Base-by-base conservation (phyloP, 2,888 invertebrate species). In the Crocallis elinguaria region DNA sequence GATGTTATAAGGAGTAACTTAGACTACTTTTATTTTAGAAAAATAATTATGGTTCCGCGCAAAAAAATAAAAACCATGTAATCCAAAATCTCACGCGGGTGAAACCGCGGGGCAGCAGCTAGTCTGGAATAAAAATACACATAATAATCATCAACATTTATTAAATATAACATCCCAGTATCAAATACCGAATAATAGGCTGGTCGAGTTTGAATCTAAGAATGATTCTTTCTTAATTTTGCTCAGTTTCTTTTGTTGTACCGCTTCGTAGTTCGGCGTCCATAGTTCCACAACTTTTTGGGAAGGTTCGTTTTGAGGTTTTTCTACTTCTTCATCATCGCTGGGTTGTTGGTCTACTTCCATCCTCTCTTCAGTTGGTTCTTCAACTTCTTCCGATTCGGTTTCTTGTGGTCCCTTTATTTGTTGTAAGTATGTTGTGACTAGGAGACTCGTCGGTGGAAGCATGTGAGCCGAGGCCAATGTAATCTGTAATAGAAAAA, bases 391-490 rank as follows among this genome's bases (percentile, higher is more conserved):
- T 50, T 77, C 74, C 0, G 53, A 30, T 45, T 74, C 66, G 37
- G 53, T 30, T 45, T 74, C 66, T 38, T 82, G 71, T 33, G 79
- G 75, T 1, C 90, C 90, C 0, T 86, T 81, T 27, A 92, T 72
- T 16, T 86, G 81, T 68, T 87, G 83, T 3, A 92, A 66, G 71
- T 92, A 88, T 6, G 87, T 67, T 0, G 89, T 83, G 69, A 84
- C 86, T 5, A 92, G 71, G 0, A 88, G 71, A 52, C 81, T 85
- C 9, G 92, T 77, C 5, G 88, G 84, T 1, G 92, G 91, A 7
- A 90, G 71, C 86, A 92, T 91, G 64, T 92, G 88, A 0, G 92
- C 83, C 0, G 92, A 81, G 0, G 84, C 84, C 2, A 87, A 79
- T 16, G 90, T 62, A 39, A 92, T 84, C 92, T 92, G 77, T 12